A percentile compares a stretch with the other conserved stretches of the same genome.
phyloP scores from a whole-genome alignment of 30 jellyfish, hydroid and myxozoan genomes.

The Nemopilema nomurai region DNA sequence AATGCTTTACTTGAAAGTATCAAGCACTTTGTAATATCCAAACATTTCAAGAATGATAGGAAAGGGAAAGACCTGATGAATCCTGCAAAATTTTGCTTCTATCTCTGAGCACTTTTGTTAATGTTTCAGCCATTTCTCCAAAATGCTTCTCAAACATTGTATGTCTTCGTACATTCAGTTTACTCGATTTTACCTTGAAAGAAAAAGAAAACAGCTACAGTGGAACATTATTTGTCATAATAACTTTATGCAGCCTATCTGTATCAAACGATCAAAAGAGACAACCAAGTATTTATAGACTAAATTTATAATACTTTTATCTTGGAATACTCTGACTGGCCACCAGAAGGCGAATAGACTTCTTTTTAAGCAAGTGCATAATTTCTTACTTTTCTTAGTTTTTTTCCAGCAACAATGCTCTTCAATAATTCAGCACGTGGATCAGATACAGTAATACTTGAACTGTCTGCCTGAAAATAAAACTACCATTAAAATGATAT shows the following conservation, averaged over 20 bases:
- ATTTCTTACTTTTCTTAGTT: slow-evolving; percentile 37
- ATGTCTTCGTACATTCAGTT: neutral
- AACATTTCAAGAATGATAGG: too few relatives aligned
- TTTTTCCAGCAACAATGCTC: slow-evolving; percentile 57
- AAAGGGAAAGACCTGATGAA: slow-evolving; percentile 58
- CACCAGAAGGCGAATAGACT: neutral
- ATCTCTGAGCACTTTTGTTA: slow-evolving; percentile 49
- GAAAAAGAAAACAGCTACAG: neutral
- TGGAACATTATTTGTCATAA: neutral
- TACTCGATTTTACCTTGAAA: neutral
- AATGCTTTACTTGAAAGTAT: too few relatives aligned
- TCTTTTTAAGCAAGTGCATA: neutral
- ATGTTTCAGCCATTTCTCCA: neutral
- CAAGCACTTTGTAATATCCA: too few relatives aligned
- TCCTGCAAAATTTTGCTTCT: slow-evolving; percentile 46
- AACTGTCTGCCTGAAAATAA: slow-evolving; percentile 1
- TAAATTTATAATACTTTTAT: too few relatives aligned
- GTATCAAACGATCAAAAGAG: too few relatives aligned
- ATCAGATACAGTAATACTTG: slow-evolving; percentile 1
- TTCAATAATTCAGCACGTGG: slow-evolving; percentile 42
- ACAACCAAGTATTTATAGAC: too few relatives aligned
- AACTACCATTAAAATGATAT: too few relatives aligned
- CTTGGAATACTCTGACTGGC: too few relatives aligned
- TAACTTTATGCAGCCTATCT: too few relatives aligned
- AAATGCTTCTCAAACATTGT: neutral